Evolutionary conservation across 2,113 vertebrate genomes (phyloP), one percentile per base, ranked within the genome.

Genomic region (Irena cyanogastra): DNA sequence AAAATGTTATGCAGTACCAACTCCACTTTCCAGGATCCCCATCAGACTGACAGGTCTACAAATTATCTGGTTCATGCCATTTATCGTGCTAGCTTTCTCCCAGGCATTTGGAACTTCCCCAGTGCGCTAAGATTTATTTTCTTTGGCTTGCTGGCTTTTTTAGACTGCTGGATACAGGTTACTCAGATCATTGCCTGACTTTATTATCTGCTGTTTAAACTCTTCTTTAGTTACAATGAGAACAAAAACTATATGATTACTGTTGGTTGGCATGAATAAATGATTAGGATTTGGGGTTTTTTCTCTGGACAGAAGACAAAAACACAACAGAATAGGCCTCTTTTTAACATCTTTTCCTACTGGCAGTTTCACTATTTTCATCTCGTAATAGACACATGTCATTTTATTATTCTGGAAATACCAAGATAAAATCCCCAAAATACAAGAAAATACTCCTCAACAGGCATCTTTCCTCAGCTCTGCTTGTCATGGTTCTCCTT

Each of bases 341-440:
- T 31, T 71, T 66, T 76, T 28, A 12, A 28, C 13, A 56, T 85
- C 19, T 54, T 89, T 92, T 84, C 39, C 54, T 84, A 41, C 37
- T 97, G 72, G 44, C 47, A 82, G 27, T 52, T 89, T 87, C 64
- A 44, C 17, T 75, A 28, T 92, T 81, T 83, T 76, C 60, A 64
- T 92, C 44, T 83, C 0, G 0, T 75, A 81, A 71, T 89, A 47
- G 64, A 77, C 4, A 16, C 3, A 0, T 70, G 56, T 74, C 9
- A n/a, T 56, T 92, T 66, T 90, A 89, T 93, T 88, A 44, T 75
- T 92, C 83, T 94, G 68, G n/a, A 95, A 94, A 89, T 83, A 59
- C 59, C 92, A 77, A 93, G 64, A 83, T 52, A 82, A 91, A 85
- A 85, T 72, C 53, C 49, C 41, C 33, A 82, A 52, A 69, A 76